Percentiles rank a stretch among this genome's conserved stretches.
phyloP scores from a whole-genome alignment of 2,113 vertebrate genomes.

The Periophthalmus modestus region DNA sequence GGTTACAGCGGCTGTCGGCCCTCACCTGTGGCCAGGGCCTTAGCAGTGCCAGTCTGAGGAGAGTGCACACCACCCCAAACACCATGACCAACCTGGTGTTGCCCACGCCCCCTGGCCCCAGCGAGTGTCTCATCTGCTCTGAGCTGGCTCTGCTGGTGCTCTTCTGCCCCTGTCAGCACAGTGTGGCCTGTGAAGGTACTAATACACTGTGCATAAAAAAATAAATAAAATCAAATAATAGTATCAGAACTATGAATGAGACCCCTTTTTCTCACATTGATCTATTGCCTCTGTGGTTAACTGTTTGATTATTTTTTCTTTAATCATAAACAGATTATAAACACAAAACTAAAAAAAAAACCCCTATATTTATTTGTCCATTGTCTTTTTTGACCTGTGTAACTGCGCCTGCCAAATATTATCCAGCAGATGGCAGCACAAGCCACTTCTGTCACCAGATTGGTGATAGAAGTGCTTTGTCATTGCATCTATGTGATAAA shows the following conservation, averaged over 20 bases:
- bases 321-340: background rate
- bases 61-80: constrained; percentile 89
- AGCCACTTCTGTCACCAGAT: background rate
- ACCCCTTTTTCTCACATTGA: too few species aligned
- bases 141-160: constrained; percentile 91
- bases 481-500: too few species aligned
- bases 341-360: too few species aligned
- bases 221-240: too few species aligned
- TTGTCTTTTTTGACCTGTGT: background rate
- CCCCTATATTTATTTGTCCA: too few species aligned
- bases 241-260: too few species aligned
- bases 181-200: constrained; percentile 93
- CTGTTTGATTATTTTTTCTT: background rate
- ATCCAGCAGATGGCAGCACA: constrained; percentile 5
- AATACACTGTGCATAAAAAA: background rate
- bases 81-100: constrained; percentile 93
- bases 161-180: constrained; percentile 96
- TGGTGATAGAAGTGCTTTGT: background rate
- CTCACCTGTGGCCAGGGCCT: constrained; percentile 74
- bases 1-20: constrained; percentile 82
- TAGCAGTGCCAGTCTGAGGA: constrained; percentile 81
- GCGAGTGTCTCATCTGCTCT: constrained; percentile 97
- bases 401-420: background rate
- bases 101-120: constrained; percentile 76
- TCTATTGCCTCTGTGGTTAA: background rate